Evolutionary conservation across 1,140 invertebrate genomes (phyloP).

Genomic region (Hyphantria cunea): DNA sequence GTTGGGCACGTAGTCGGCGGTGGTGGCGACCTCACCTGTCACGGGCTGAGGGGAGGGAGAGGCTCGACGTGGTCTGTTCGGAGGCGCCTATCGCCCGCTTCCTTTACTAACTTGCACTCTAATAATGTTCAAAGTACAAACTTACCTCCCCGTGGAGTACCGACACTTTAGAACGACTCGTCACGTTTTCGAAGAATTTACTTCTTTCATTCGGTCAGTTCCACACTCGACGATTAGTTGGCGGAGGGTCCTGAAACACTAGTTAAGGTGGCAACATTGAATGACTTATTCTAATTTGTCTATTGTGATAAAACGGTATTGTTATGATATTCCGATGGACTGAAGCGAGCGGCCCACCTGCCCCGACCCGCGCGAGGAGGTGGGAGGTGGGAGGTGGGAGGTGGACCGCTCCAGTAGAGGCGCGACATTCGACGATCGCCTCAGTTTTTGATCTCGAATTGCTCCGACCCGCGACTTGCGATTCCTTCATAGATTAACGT

Average conservation of each 20-base stretch:
- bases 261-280: background rate
- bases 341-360: slow-evolving; percentile 8
- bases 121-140: slow-evolving; percentile 75
- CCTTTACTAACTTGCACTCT: slow-evolving; percentile 49
- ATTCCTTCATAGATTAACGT: slow-evolving; percentile 69
- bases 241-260: slow-evolving; percentile 9
- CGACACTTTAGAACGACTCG: too few relatives aligned
- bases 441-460: slow-evolving; percentile 69
- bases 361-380: background rate
- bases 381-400: background rate
- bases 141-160: slow-evolving; percentile 58
- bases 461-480: slow-evolving; percentile 44
- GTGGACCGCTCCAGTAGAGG: slow-evolving; percentile 13
- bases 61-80: background rate
- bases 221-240: slow-evolving; percentile 22
- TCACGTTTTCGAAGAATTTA: slow-evolving; percentile 68
- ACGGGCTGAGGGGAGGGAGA: too few relatives aligned
- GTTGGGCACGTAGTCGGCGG: too few relatives aligned
- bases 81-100: slow-evolving; percentile 9
- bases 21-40: too few relatives aligned
- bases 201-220: slow-evolving; percentile 44
- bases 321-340: slow-evolving; percentile 37
- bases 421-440: slow-evolving; percentile 21
- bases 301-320: slow-evolving; percentile 53
- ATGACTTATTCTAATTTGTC: slow-evolving; percentile 39